A percentile compares a stretch with the other conserved stretches of the same genome.
Conservation (phyloP, 2,888 invertebrate genomes). For the Caenorhabditis sinica region DNA sequence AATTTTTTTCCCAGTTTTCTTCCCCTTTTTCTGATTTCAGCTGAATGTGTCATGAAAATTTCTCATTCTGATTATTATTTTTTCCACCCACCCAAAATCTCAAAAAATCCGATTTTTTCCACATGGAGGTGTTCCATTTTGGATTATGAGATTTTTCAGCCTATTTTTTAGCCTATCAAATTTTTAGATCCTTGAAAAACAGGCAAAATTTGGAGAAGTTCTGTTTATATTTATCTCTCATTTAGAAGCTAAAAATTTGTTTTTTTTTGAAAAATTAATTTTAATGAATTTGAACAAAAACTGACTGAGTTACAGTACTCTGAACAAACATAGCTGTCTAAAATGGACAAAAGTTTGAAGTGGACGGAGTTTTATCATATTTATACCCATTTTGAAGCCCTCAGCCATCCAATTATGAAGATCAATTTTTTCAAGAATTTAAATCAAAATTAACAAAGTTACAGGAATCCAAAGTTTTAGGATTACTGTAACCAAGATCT, state of each 20-base stretch:
- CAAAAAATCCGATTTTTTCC: no score
- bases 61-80: no score
- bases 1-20: no score
- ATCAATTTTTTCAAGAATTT: background rate
- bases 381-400: background rate
- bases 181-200: no score
- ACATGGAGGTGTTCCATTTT: no score
- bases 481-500: background rate
- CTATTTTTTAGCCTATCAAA: no score
- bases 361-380: background rate
- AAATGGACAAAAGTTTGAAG: background rate
- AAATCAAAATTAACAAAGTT: background rate
- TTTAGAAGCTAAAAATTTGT: background rate
- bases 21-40: no score
- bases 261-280: background rate
- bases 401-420: no score
- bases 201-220: background rate
- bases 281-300: background rate
- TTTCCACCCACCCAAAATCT: no score
- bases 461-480: background rate
- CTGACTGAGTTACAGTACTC: background rate
- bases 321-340: background rate
- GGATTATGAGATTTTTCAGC: no score
- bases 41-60: no score
- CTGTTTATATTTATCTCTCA: background rate